Evolutionary conservation across 2,797 vertebrate species (phyloP), one percentile per base, ranked within the genome.

Genomic region (Megalops cyprinoides): DNA sequence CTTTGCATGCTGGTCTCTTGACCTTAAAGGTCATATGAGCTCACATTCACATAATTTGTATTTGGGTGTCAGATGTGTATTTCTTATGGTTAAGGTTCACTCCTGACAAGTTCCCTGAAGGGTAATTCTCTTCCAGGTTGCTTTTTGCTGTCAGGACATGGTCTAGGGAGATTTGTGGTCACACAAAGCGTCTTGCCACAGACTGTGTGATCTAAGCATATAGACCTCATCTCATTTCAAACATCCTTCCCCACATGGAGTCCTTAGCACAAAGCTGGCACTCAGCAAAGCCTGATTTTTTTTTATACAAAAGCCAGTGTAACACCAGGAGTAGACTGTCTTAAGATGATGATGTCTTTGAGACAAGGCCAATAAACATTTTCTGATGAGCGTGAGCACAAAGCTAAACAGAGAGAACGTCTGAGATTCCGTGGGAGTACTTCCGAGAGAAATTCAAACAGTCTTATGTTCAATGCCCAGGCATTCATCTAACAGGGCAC

Each of bases 361-460:
- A 73, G 75, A 79, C 49, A 74, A 58, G 56, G 18, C 73, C 62
- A 74, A 80, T 48, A 62, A 75, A 51, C 31, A 28, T 31, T 80
- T 75, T 80, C 23, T 9, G 62, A 9, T 15, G 79, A 75, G 37
- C 53, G 25, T 51, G 71, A 37, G 60, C 60, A 10, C 44, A 76
- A 76, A 76, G 60, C 37, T 60, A 76, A 76, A 67, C 79, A 65
- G 76, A 74, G 39, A 55, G 25, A 65, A 76, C 62, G 20, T 25
- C 44, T n/a, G 15, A 39, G 79, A 37, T 75, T 81, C 31, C 73
- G 25, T 73, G 25, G 39, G 49, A 58, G 18, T 31, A 14, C 42
- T 48, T 74, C 74, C 8, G 39, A 44, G 25, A 48, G 39, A 42
- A 12, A 20, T 73, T 42, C 39, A 71, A 42, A 23, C 1, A 71